These are phyloP conservation scores for Gymnopithys bicolor DNA, from an alignment of 2,797 vertebrate species.

Conservation along the genomic window DNA sequence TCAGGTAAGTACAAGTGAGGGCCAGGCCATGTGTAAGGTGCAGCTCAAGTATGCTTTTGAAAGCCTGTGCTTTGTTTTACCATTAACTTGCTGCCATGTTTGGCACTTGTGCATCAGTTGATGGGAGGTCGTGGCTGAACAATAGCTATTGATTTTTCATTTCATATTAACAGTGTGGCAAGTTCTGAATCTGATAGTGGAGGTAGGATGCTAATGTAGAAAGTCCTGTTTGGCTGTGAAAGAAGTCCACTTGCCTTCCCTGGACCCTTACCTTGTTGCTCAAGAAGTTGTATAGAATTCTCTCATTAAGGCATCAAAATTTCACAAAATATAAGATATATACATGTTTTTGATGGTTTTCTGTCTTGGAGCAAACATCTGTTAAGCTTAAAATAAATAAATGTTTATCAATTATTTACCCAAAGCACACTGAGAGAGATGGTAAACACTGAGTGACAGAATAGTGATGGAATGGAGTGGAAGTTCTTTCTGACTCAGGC, in stretches of 20 bases:
- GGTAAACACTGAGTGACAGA: background rate
- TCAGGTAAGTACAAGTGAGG: background rate
- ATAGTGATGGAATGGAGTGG: background rate
- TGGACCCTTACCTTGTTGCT: background rate
- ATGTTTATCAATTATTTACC: background rate
- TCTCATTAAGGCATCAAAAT: background rate
- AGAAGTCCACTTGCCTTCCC: background rate
- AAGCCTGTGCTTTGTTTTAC: background rate
- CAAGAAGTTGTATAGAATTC: background rate
- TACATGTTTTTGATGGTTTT: background rate
- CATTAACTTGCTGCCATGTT: background rate
- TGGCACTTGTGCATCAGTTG: background rate
- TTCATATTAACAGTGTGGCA: background rate
- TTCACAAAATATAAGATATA: background rate
- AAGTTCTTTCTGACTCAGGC: background rate
- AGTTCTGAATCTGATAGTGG: background rate
- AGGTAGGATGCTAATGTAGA: background rate
- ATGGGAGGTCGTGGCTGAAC: slow-evolving; percentile 7
- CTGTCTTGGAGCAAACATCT: background rate
- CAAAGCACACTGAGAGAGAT: background rate
- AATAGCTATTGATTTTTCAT: slow-evolving; percentile 55
- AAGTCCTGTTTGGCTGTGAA: background rate
- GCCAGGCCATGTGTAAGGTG: background rate
- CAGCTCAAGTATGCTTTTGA: background rate
- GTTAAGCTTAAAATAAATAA: background rate